Conservation (phyloP, 2,888 invertebrate genomes). For the Maniola hyperantus region DNA sequence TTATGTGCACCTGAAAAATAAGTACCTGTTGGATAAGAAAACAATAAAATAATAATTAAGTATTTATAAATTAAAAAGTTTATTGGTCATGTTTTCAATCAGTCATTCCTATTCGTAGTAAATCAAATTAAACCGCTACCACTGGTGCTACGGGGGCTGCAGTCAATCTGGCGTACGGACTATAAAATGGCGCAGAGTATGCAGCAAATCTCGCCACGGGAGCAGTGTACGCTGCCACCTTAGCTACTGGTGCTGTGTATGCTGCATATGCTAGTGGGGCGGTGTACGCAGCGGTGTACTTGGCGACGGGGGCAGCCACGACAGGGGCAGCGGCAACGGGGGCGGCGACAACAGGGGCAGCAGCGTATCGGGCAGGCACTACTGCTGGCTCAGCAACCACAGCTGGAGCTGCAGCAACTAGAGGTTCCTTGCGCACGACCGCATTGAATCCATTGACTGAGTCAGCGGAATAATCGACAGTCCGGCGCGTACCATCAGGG, state of each 20-base stretch:
- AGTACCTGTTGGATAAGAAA: background rate
- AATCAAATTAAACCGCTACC: conserved; percentile 55
- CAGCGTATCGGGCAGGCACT: conserved; percentile 51
- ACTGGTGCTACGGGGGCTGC: conserved; percentile 57
- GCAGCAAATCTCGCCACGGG: conserved; percentile 44
- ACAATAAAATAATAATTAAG: conserved; percentile 22
- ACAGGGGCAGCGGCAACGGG: conserved; percentile 40
- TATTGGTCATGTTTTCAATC: conserved; percentile 57
- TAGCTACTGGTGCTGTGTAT: conserved; percentile 54
- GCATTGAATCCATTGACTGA: conserved; percentile 74
- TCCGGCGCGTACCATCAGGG: conserved; percentile 68
- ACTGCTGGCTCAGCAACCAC: conserved; percentile 64
- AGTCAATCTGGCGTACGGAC: conserved; percentile 55
- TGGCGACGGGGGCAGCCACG: conserved; percentile 44
- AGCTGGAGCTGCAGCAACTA: conserved; percentile 61
- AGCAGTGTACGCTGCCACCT: conserved; percentile 42
- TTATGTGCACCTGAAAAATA: background rate
- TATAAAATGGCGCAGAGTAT: conserved; percentile 41
- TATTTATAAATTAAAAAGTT: conserved; percentile 49
- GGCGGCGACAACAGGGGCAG: conserved; percentile 49
- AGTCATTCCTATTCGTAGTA: conserved; percentile 44
- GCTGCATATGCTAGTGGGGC: conserved; percentile 48
- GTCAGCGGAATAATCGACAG: conserved; percentile 71
- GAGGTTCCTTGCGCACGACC: conserved; percentile 68
- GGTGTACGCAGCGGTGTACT: conserved; percentile 55